Evolutionary conservation across 2,888 invertebrate species (phyloP).

Genomic region (Phlogophora meticulosa): DNA sequence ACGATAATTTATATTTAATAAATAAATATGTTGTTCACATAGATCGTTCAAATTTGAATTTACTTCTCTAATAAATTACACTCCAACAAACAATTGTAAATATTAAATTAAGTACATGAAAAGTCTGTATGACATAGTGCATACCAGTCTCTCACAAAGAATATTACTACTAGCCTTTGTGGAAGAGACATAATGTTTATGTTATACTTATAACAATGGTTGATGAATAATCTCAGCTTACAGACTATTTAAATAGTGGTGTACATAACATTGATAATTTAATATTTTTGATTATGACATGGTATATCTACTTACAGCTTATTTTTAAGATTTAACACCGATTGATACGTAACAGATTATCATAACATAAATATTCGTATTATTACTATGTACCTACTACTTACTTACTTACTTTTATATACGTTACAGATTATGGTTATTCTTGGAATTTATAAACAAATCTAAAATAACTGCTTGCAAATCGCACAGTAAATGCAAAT

Average conservation of each 20-base stretch:
- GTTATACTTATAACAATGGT: not conserved
- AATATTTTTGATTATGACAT: slow-evolving; percentile 15
- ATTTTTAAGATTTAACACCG: slow-evolving; percentile 7
- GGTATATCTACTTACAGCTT: slow-evolving; percentile 11
- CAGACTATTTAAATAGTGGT: slow-evolving; percentile 8
- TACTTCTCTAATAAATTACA: too few relatives aligned
- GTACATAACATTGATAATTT: not conserved
- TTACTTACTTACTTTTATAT: too few relatives aligned
- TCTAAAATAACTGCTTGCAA: not conserved
- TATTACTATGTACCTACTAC: not conserved
- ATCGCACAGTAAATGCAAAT: not conserved
- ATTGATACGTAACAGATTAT: slow-evolving; percentile 23
- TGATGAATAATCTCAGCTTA: not conserved
- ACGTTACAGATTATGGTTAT: not conserved
- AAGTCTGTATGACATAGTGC: too few relatives aligned
- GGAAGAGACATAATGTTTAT: not conserved
- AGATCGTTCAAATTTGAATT: too few relatives aligned
- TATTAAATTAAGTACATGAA: too few relatives aligned
- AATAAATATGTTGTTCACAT: too few relatives aligned
- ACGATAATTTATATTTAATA: too few relatives aligned
- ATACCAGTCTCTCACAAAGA: too few relatives aligned
- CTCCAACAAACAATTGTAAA: too few relatives aligned
- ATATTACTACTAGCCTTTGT: too few relatives aligned
- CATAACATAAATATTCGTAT: slow-evolving; percentile 6
- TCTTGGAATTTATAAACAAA: not conserved